Conservation (phyloP, 2,888 invertebrate genomes). For the Agonopterix alstromeriana region DNA sequence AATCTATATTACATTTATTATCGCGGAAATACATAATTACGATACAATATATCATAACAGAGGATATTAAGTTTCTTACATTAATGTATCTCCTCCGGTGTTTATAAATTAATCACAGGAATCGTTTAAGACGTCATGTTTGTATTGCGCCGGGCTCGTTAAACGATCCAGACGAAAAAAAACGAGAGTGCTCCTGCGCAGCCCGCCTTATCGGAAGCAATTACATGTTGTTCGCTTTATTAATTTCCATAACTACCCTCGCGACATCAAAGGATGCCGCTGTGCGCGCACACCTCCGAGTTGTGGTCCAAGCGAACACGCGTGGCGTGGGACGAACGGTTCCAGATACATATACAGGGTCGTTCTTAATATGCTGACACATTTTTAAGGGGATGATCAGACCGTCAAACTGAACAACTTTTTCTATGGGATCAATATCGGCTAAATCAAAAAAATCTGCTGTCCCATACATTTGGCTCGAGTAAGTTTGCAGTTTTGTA, state of each 20-base stretch:
- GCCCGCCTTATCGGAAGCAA: constrained; percentile 69
- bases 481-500: no score
- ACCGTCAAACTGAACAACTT: no score
- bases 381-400: no score
- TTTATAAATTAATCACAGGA: constrained; percentile 24
- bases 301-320: constrained; percentile 17
- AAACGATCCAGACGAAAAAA: constrained; percentile 16
- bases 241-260: constrained; percentile 74
- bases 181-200: constrained; percentile 10
- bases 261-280: constrained; percentile 66
- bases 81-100: constrained; percentile 4
- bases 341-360: no score
- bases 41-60: not conserved
- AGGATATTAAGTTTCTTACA: not conserved
- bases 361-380: no score
- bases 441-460: no score
- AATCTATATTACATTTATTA: not conserved
- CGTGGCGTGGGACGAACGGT: no score
- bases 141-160: constrained; percentile 40
- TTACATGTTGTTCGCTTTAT: constrained; percentile 70
- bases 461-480: no score
- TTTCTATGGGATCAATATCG: no score
- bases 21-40: constrained; percentile 3
- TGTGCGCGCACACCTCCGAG: constrained; percentile 7
- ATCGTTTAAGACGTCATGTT: constrained; percentile 36